phyloP scores from a whole-genome alignment of 92 coral and sea anemone species.

The Bergia sp. region DNA sequence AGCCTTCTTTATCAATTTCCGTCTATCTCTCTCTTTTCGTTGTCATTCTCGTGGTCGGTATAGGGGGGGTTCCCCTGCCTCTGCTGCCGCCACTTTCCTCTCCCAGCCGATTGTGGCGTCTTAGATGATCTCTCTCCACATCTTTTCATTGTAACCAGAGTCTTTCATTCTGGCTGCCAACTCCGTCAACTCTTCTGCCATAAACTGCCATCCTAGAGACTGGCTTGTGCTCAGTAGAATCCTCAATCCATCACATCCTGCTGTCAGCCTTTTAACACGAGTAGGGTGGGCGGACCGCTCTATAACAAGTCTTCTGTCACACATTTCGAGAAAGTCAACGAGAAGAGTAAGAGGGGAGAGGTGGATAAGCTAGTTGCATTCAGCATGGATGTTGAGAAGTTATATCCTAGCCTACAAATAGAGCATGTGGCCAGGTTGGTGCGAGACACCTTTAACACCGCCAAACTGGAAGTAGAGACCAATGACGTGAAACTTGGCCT shows the following conservation, averaged over 20 bases:
- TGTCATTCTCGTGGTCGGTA: not conserved
- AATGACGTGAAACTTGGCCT: no score
- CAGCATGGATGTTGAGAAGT: no score
- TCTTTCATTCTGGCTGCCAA: not conserved
- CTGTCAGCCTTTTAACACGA: slow-evolving; percentile 9
- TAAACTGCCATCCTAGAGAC: slow-evolving; percentile 3
- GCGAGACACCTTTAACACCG: no score
- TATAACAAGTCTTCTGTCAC: not conserved
- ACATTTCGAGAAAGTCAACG: no score
- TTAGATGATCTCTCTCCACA: not conserved
- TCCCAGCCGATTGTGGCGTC: not conserved
- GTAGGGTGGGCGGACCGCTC: slow-evolving; percentile 14
- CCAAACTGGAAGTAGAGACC: no score
- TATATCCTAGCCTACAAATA: no score
- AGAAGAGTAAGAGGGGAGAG: no score
- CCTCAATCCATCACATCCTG: not conserved
- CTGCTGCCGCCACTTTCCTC: not conserved
- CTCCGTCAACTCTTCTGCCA: not conserved
- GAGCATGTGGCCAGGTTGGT: no score
- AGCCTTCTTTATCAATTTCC: not conserved
- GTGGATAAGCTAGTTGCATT: no score
- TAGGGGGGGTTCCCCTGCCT: not conserved
- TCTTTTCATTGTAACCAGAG: not conserved
- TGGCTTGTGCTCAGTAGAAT: slow-evolving; percentile 1
- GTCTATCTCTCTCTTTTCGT: not conserved